Evolutionary conservation across 2,888 invertebrate species (phyloP), one percentile per base, ranked within the genome.

Genomic region (Iphiclides podalirius): DNA sequence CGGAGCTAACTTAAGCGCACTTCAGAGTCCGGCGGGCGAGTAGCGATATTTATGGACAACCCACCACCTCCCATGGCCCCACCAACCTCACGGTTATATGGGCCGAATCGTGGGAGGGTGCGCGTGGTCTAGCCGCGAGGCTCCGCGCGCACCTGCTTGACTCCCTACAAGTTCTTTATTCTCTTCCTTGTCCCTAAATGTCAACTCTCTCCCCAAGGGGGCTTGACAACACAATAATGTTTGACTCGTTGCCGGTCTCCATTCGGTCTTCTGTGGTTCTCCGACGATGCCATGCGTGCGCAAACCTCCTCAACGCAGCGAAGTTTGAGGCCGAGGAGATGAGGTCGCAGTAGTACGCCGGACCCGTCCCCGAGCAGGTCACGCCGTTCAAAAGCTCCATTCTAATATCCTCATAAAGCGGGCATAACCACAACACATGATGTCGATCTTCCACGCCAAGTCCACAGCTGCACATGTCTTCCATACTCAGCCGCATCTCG

Each of bases 391-490:
- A 2, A 7, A 26, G 26, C 26, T 1, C 1, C 8, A 8, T 8
- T 8, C 26, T 2, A n/a, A 33, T 11, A 6, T 33, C 33, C n/a
- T 13, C 41, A 28, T 53, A 53, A 11, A 53, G 15, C 0, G 26
- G 17, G 14, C 55, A 53, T 1, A 36, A 43, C 52, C 55, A 52
- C 0, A 55, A 9, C 7, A 41, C 53, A 23, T 55, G 57, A 23
- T 54, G 41, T 16, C 36, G 1, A n/a, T 42, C 34, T 20, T 54
- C 55, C 0, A 36, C 42, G 2, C 8, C 28, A 8, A 17, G 13
- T 0, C 53, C 56, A 13, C 60, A 58, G 6, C 2, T 26, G n/a
- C 54, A 59, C 31, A 2, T n/a, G 9, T 31, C 28, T 4, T 3
- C n/a, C 11, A 55, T 45, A 4, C 15, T 9, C 35, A 64, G 33